Conservation (phyloP, 1,140 invertebrate species). For the Diuraphis noxia region DNA sequence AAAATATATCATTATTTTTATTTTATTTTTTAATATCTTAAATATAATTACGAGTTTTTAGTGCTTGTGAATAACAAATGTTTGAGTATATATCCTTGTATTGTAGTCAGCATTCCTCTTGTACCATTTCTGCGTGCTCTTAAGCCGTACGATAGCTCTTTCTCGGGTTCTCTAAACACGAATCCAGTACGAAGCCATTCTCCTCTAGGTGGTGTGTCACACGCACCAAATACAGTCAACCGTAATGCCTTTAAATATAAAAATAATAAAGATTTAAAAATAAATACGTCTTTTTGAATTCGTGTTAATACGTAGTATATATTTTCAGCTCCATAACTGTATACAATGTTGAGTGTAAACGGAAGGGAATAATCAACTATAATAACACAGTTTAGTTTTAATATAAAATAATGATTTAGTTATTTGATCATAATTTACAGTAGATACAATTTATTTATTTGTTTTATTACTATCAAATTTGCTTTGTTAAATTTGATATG, state of each 20-base stretch:
- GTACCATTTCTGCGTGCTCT: slow-evolving; percentile 68
- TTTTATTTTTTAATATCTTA: no score
- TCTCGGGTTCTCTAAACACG: slow-evolving; percentile 65
- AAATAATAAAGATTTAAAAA: background rate
- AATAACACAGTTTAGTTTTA: background rate
- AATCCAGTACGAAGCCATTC: slow-evolving; percentile 70
- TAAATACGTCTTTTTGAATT: background rate
- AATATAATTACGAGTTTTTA: slow-evolving; percentile 25
- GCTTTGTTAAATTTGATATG: background rate
- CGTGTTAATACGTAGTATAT: background rate
- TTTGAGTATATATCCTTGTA: slow-evolving; percentile 72
- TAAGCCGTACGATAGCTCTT: slow-evolving; percentile 66
- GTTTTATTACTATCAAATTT: background rate
- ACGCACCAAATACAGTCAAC: slow-evolving; percentile 65
- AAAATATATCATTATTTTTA: background rate
- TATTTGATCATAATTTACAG: background rate
- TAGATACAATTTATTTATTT: background rate
- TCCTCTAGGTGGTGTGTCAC: slow-evolving; percentile 65
- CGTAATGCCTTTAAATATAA: slow-evolving; percentile 63
- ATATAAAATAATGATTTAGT: background rate
- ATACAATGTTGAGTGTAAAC: background rate
- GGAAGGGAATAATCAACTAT: background rate
- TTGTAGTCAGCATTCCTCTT: slow-evolving; percentile 67
- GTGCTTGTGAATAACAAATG: slow-evolving; percentile 66
- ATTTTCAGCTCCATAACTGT: background rate